These are phyloP conservation scores for Hucho hucho DNA, from an alignment of 2,113 vertebrate genomes.

Conservation along the genomic window DNA sequence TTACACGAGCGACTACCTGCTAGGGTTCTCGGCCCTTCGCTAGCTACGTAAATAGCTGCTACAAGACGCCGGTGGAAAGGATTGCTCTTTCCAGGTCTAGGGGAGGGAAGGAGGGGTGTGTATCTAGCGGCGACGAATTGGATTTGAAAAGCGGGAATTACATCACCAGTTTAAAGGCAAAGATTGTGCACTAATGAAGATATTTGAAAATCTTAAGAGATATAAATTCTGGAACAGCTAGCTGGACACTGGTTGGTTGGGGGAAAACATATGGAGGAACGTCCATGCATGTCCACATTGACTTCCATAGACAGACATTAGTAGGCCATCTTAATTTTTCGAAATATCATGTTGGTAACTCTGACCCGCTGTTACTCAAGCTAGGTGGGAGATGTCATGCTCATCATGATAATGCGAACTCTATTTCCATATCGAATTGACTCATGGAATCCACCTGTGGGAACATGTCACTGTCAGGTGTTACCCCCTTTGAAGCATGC, in stretches of 20 bases:
- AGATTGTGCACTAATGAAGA: neutral
- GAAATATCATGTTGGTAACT: neutral
- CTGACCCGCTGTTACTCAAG: neutral
- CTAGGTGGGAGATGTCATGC: neutral
- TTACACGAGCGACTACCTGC: slow-evolving; percentile 36
- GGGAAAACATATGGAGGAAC: neutral
- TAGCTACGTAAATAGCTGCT: slow-evolving; percentile 60
- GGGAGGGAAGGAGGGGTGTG: slow-evolving; percentile 32
- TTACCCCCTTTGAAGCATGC: slow-evolving; percentile 47
- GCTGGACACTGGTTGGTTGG: neutral
- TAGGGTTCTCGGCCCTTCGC: slow-evolving; percentile 59
- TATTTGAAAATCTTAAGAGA: neutral
- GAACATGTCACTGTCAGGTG: slow-evolving; percentile 44
- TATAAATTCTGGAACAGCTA: neutral
- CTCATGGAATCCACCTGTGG: slow-evolving; percentile 41
- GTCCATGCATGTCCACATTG: neutral
- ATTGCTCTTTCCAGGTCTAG: slow-evolving; percentile 60
- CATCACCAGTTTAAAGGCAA: neutral
- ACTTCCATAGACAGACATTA: neutral
- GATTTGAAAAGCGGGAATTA: slow-evolving; percentile 34
- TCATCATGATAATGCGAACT: neutral
- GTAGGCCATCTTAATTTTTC: neutral
- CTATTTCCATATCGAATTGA: neutral
- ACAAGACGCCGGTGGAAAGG: slow-evolving; percentile 66
- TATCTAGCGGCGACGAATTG: slow-evolving; percentile 40